These are phyloP conservation scores for Chamaea fasciata DNA, from an alignment of 2,113 vertebrate species.

Conservation along the genomic window DNA sequence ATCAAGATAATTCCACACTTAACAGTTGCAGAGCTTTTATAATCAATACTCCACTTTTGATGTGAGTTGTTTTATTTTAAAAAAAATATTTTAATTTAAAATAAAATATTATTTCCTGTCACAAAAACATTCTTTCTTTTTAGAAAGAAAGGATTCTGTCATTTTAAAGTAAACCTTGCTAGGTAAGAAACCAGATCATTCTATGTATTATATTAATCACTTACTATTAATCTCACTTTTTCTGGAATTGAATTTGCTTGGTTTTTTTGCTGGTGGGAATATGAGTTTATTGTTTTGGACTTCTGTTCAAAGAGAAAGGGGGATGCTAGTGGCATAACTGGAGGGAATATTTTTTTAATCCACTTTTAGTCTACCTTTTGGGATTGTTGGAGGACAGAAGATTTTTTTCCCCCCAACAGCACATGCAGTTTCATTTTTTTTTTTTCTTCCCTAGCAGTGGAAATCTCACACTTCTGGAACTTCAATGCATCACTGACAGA, in stretches of 20 bases:
- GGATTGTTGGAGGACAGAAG: slow-evolving; percentile 55
- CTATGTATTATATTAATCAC: slow-evolving; percentile 40
- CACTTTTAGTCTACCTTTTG: slow-evolving; percentile 1
- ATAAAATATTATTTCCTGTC: neutral
- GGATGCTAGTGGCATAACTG: slow-evolving; percentile 70
- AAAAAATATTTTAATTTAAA: neutral
- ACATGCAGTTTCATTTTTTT: neutral
- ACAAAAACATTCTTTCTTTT: neutral
- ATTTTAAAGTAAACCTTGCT: slow-evolving; percentile 40
- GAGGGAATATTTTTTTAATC: slow-evolving; percentile 60
- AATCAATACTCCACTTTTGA: neutral
- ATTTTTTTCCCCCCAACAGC: neutral
- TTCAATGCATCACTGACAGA: slow-evolving; percentile 66
- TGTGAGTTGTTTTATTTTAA: neutral
- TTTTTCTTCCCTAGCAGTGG: neutral
- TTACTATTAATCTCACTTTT: slow-evolving; percentile 52
- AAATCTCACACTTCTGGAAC: slow-evolving; percentile 45
- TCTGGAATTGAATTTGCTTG: slow-evolving; percentile 50
- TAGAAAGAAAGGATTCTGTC: neutral
- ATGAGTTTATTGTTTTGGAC: slow-evolving; percentile 43
- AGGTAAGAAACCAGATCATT: slow-evolving; percentile 31
- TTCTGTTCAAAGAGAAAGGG: slow-evolving; percentile 23
- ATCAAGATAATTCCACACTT: neutral
- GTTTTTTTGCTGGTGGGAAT: slow-evolving; percentile 34
- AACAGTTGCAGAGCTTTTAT: neutral